These are phyloP conservation scores for Paralinhomoeus sp. DNA, from an alignment of 2,888 invertebrate species.

Conservation along the genomic window DNA sequence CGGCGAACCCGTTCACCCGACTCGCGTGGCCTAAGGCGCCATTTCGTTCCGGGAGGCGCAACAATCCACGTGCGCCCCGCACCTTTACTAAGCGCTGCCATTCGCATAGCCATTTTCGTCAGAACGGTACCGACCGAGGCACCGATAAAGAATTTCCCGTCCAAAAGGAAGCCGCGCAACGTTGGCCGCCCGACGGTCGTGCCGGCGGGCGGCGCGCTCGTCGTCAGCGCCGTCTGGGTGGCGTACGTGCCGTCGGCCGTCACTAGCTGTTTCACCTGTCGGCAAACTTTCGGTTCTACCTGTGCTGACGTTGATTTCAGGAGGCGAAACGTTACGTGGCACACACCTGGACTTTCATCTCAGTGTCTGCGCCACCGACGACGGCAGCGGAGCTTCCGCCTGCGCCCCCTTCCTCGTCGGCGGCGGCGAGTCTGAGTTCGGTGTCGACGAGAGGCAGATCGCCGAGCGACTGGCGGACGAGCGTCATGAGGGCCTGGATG, in stretches of 20 bases:
- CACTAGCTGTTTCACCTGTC: conserved; percentile 43
- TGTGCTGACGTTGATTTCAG: no score
- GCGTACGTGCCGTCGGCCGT: conserved; percentile 99
- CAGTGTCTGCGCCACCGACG: conserved; percentile 6
- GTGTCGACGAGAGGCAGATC: conserved; percentile 40
- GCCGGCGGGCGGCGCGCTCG: conserved; percentile 29
- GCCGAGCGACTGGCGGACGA: conserved; percentile 20
- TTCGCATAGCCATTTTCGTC: conserved; percentile 62
- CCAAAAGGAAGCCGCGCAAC: conserved; percentile 61
- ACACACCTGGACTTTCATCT: conserved; percentile 6
- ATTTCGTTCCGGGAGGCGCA: no score
- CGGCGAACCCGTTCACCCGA: conserved; percentile 29
- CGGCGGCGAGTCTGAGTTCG: conserved; percentile 41
- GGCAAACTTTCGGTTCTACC: no score
- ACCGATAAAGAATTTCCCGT: conserved; percentile 84
- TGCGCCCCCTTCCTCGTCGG: conserved; percentile 3
- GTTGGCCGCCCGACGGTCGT: conserved; percentile 41
- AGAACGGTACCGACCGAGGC: conserved; percentile 72
- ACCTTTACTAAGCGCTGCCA: conserved; percentile 27
- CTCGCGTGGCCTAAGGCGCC: neutral
- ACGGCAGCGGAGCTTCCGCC: conserved; percentile 9
- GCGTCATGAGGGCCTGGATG: conserved; percentile 33
- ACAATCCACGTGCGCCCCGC: neutral
- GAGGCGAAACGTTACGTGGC: no score
- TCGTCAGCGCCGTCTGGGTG: conserved; percentile 82